Evolutionary conservation across 1,140 invertebrate genomes (phyloP).

Genomic region (Ericerus pela): DNA sequence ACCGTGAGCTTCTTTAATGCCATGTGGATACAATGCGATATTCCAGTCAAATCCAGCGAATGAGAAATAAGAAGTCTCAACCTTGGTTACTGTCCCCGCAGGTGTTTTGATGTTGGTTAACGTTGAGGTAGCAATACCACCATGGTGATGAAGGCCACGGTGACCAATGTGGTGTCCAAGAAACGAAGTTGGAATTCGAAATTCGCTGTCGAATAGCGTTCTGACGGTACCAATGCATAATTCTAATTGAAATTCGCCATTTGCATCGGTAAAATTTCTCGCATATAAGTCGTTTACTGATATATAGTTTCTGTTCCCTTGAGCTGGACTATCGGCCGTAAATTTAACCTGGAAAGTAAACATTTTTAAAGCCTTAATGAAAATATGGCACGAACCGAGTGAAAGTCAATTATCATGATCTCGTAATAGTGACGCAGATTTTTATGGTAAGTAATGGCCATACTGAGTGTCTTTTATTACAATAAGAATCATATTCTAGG

Average conservation of each 20-base stretch:
- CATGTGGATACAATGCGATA: conserved; percentile 51
- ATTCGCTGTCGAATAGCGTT: conserved; percentile 59
- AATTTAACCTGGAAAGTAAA: conserved; percentile 43
- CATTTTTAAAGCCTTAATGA: too few relatives aligned
- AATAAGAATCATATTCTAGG: too few relatives aligned
- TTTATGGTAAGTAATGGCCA: too few relatives aligned
- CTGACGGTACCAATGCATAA: conserved; percentile 59
- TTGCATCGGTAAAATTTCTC: conserved; percentile 63
- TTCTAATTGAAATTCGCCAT: conserved; percentile 71
- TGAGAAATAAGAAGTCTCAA: conserved; percentile 55
- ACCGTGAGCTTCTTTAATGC: conserved; percentile 36
- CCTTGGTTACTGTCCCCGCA: conserved; percentile 29
- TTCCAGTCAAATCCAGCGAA: conserved; percentile 79
- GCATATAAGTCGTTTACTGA: conserved; percentile 57
- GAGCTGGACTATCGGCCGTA: conserved; percentile 54
- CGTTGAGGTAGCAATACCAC: neutral
- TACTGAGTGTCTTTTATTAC: too few relatives aligned
- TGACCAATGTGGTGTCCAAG: conserved; percentile 16
- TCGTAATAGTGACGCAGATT: too few relatives aligned
- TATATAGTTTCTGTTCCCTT: conserved; percentile 65
- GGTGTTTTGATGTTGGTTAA: conserved; percentile 12
- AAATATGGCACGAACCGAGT: too few relatives aligned
- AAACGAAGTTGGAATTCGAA: conserved; percentile 38
- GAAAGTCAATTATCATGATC: too few relatives aligned
- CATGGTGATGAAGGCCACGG: conserved; percentile 16